These are phyloP conservation scores for Notechis scutatus DNA, from an alignment of 2,113 vertebrate genomes.

Conservation along the genomic window DNA sequence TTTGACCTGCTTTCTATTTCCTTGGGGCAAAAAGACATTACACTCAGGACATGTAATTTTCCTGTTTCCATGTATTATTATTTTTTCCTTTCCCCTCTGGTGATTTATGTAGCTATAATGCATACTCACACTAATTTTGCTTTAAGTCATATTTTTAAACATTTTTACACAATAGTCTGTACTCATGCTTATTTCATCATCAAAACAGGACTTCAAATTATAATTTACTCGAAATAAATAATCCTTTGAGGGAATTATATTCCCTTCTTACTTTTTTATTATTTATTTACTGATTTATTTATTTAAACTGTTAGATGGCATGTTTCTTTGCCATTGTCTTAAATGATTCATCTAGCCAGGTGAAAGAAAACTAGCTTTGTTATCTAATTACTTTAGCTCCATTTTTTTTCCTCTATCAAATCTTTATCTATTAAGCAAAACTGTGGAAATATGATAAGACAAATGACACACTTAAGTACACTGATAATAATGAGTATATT, in stretches of 20 bases:
- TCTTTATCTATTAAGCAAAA: not conserved
- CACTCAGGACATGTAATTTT: conserved; percentile 14
- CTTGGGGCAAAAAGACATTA: conserved; percentile 20
- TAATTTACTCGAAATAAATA: conserved; percentile 32
- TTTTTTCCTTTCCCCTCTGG: not conserved
- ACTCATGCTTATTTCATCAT: conserved; percentile 38
- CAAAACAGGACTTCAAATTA: conserved; percentile 11
- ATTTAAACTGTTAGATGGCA: not conserved
- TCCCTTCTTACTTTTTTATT: conserved; percentile 19
- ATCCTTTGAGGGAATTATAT: conserved; percentile 2
- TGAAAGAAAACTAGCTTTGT: conserved; percentile 8
- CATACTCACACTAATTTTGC: conserved; percentile 2
- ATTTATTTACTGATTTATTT: not conserved
- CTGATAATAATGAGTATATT: conserved; percentile 43
- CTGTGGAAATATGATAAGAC: conserved; percentile 31
- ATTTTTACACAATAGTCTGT: not conserved
- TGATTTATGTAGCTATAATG: conserved; percentile 21
- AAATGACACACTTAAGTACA: conserved; percentile 32
- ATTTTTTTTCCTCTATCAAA: conserved; percentile 17
- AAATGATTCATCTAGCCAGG: conserved; percentile 27
- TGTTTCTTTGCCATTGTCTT: conserved; percentile 42
- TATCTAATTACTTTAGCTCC: conserved; percentile 23
- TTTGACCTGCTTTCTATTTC: not conserved
- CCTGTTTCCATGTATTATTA: conserved; percentile 11
- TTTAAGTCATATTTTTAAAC: conserved; percentile 27